Conservation (phyloP, 1,140 invertebrate species). For the Drosophila burlai region DNA sequence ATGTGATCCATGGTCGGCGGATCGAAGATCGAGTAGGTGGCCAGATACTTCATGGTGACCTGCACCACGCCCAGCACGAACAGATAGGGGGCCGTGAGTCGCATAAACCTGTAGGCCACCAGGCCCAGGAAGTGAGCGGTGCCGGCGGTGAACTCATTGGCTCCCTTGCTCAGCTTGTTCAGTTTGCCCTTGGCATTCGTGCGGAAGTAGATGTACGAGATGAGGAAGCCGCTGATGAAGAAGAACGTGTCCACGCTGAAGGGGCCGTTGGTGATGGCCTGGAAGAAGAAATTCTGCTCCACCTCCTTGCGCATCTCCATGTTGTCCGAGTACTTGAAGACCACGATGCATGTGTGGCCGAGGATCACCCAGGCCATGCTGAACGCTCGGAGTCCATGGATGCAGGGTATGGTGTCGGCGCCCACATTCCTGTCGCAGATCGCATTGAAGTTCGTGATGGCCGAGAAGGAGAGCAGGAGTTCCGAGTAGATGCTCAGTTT, state of each 20-base stretch:
- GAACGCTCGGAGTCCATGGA: slow-evolving; percentile 93
- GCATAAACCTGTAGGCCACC: slow-evolving; percentile 91
- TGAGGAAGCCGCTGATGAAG: slow-evolving; percentile 92
- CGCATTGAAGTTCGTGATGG: slow-evolving; percentile 90
- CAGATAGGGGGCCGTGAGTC: slow-evolving; percentile 94
- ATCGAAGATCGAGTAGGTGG: slow-evolving; percentile 92
- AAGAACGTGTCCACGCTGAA: slow-evolving; percentile 97
- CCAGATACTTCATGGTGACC: slow-evolving; percentile 93
- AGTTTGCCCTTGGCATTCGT: slow-evolving; percentile 92
- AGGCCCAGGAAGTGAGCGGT: slow-evolving; percentile 92
- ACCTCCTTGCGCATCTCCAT: slow-evolving; percentile 91
- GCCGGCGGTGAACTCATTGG: slow-evolving; percentile 89
- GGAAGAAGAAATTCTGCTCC: slow-evolving; percentile 92
- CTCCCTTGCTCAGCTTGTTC: slow-evolving; percentile 90
- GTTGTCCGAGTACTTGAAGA: slow-evolving; percentile 94
- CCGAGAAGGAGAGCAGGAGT: slow-evolving; percentile 92
- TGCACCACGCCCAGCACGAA: slow-evolving; percentile 92
- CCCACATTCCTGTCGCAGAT: slow-evolving; percentile 92
- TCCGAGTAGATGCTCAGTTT: slow-evolving; percentile 88
- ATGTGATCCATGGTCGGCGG: slow-evolving; percentile 92
- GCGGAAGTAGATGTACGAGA: slow-evolving; percentile 93
- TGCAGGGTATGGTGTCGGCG: slow-evolving; percentile 91
- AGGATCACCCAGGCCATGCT: slow-evolving; percentile 97
- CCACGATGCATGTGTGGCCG: slow-evolving; percentile 94
- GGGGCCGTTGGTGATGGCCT: slow-evolving; percentile 93